Evolutionary conservation across 2,113 vertebrate species (phyloP).

Genomic region (Crotophaga sulcirostris): DNA sequence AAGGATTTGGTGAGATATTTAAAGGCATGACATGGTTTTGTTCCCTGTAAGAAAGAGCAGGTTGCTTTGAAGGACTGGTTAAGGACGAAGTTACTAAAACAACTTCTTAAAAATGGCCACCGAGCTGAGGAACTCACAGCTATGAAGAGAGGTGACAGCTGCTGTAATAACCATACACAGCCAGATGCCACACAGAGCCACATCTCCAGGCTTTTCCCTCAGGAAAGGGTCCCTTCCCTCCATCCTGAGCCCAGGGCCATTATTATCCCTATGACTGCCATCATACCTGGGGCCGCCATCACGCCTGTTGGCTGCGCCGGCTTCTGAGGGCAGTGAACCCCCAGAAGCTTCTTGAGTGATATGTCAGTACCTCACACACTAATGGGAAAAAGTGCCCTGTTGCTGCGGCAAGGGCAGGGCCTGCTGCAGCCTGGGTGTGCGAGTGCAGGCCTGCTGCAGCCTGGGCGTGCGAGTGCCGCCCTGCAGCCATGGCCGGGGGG

Average conservation of each 20-base stretch:
- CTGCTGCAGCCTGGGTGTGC: not conserved
- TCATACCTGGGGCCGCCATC: too few relatives aligned
- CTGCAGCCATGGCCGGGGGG: not conserved
- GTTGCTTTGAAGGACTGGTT: not conserved
- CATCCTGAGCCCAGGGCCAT: rapidly evolving
- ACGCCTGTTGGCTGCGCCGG: too few relatives aligned
- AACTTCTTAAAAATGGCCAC: not conserved
- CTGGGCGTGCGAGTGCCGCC: rapidly evolving
- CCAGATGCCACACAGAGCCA: not conserved
- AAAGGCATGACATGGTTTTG: not conserved
- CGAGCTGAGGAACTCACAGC: not conserved
- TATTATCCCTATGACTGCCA: too few relatives aligned
- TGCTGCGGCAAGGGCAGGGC: not conserved
- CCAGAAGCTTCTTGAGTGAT: not conserved
- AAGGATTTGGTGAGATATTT: not conserved
- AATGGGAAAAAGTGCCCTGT: not conserved
- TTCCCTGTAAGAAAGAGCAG: not conserved
- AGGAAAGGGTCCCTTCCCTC: rapidly evolving
- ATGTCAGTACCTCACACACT: not conserved
- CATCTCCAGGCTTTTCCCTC: not conserved
- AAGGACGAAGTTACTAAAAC: not conserved
- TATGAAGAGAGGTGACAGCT: not conserved
- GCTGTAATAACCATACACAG: not conserved
- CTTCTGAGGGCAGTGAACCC: too few relatives aligned
- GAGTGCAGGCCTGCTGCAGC: rapidly evolving